These are phyloP conservation scores for Tragulus kanchil DNA, from an alignment of 2,113 vertebrate genomes.

Conservation along the genomic window DNA sequence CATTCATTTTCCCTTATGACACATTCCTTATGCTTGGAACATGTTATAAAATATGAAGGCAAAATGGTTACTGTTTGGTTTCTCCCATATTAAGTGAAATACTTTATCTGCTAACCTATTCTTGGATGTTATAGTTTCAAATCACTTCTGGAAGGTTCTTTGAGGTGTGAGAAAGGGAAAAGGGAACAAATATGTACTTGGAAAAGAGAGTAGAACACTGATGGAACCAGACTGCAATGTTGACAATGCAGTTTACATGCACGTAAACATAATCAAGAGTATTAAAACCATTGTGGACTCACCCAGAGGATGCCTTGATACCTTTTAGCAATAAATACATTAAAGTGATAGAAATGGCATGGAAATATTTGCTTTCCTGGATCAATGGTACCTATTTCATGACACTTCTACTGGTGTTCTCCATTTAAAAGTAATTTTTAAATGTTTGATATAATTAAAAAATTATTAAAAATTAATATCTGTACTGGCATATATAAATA, in stretches of 20 bases:
- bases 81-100: not conserved
- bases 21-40: not conserved
- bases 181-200: not conserved
- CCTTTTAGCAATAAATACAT: constrained; percentile 8
- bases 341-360: not conserved
- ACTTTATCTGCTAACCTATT: not conserved
- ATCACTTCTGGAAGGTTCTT: constrained; percentile 32
- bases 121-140: not conserved
- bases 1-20: not conserved
- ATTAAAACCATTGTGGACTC: not conserved
- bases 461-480: not conserved
- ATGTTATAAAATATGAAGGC: not conserved
- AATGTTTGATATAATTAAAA: not conserved
- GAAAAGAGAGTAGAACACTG: not conserved
- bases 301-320: not conserved
- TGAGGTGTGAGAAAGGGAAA: not conserved
- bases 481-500: not conserved
- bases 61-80: not conserved
- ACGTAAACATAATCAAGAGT: not conserved
- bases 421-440: not conserved
- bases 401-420: not conserved
- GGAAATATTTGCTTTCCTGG: not conserved
- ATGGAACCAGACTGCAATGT: not conserved
- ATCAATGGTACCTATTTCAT: not conserved
- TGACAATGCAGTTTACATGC: not conserved